Conservation (phyloP, 2,888 invertebrate species). For the Pogonocherus hispidulus region DNA sequence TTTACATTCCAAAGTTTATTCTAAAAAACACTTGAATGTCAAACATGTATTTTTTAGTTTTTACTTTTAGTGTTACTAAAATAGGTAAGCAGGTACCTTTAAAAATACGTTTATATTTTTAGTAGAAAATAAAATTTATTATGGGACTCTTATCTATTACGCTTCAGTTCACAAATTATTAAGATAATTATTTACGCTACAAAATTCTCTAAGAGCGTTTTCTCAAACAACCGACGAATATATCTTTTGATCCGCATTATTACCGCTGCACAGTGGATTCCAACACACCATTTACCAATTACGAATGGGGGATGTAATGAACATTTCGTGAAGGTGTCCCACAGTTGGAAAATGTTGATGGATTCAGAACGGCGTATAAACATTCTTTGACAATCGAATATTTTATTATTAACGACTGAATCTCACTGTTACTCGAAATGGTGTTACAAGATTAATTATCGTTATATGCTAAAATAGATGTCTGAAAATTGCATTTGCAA, state of each 20-base stretch:
- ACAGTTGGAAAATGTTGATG: background rate
- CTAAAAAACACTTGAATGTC: too few relatives aligned
- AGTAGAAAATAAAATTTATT: too few relatives aligned
- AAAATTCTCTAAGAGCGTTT: slow-evolving; percentile 6
- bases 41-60: too few relatives aligned
- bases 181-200: slow-evolving; percentile 1
- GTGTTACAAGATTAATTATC: background rate
- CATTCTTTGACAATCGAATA: background rate
- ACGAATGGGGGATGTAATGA: slow-evolving; percentile 5
- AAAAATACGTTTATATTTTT: too few relatives aligned
- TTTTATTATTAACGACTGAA: background rate
- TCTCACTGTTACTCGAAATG: background rate
- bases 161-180: slow-evolving; percentile 7
- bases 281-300: slow-evolving; percentile 4
- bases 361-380: background rate
- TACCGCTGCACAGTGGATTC: background rate
- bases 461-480: background rate
- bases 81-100: too few relatives aligned
- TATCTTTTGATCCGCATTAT: slow-evolving; percentile 10
- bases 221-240: background rate
- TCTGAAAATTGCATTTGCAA: background rate
- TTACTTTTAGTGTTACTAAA: too few relatives aligned
- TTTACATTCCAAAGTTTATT: too few relatives aligned
- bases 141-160: too few relatives aligned
- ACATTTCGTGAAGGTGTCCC: background rate